A percentile compares a stretch with the other conserved stretches of the same genome.
Conservation (phyloP, 2,888 invertebrate species). For the Thecocarcelia acutangulata region DNA sequence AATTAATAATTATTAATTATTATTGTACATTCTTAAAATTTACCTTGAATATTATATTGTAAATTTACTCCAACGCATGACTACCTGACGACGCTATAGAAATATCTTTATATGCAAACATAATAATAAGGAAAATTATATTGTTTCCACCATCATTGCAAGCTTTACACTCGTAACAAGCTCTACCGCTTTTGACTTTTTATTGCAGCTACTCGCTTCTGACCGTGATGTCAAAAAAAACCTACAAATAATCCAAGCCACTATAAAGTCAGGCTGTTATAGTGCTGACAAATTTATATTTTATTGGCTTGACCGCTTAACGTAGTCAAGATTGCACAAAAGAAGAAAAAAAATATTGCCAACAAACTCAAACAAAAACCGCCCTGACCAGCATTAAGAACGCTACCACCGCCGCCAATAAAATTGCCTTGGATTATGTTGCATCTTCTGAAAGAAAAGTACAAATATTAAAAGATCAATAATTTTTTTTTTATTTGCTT, state of each 20-base stretch:
- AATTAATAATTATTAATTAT: neutral
- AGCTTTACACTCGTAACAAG: neutral
- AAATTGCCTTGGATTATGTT: slow-evolving; percentile 23
- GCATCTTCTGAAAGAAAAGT: slow-evolving; percentile 21
- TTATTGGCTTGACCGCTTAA: slow-evolving; percentile 65
- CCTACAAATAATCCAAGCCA: slow-evolving; percentile 62
- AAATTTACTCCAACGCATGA: slow-evolving; percentile 15
- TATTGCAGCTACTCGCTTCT: slow-evolving; percentile 28
- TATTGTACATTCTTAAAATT: slow-evolving; percentile 9
- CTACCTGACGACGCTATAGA: slow-evolving; percentile 29
- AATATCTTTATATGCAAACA: slow-evolving; percentile 61
- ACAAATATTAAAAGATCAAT: slow-evolving; percentile 56
- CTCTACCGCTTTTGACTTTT: neutral
- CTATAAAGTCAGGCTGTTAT: slow-evolving; percentile 64
- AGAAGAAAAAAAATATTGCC: slow-evolving; percentile 13
- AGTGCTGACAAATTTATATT: slow-evolving; percentile 70
- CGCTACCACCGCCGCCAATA: neutral
- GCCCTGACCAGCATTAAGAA: slow-evolving; percentile 44
- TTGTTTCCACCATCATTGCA: slow-evolving; percentile 7
- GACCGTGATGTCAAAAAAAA: slow-evolving; percentile 40
- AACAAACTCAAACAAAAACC: slow-evolving; percentile 66
- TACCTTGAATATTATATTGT: too few species aligned
- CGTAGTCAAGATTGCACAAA: neutral
- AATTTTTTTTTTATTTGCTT: slow-evolving; percentile 15
- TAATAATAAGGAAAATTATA: slow-evolving; percentile 56